These are phyloP conservation scores for Lepidurus packardi DNA, from an alignment of 1,140 invertebrate species.

Conservation along the genomic window DNA sequence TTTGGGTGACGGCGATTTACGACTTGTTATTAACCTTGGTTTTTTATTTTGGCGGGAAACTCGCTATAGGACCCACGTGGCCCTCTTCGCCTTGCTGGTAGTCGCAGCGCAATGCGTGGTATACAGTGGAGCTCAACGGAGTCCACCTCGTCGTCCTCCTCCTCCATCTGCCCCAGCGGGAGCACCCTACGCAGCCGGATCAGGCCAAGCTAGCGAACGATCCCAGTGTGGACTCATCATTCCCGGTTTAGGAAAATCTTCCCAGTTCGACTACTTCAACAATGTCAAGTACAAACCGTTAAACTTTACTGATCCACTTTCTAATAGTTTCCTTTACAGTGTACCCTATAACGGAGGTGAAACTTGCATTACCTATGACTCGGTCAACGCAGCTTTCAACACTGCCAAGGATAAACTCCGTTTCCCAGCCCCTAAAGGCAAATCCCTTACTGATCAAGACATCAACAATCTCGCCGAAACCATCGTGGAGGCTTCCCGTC, in stretches of 20 bases:
- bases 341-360: slow-evolving; percentile 23
- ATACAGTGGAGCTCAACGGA: not conserved
- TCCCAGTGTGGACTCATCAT: slow-evolving; percentile 40
- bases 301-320: not conserved
- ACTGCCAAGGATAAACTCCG: slow-evolving; percentile 21
- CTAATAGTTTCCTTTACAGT: not conserved
- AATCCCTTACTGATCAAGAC: slow-evolving; percentile 32
- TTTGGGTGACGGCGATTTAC: not conserved
- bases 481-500: slow-evolving; percentile 31
- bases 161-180: not conserved
- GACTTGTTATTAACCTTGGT: not conserved
- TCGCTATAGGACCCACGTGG: not conserved
- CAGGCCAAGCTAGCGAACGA: slow-evolving; percentile 26
- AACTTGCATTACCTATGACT: slow-evolving; percentile 33
- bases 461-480: slow-evolving; percentile 33
- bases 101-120: not conserved
- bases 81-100: not conserved
- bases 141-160: not conserved
- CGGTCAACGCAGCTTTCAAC: slow-evolving; percentile 33
- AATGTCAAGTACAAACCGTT: not conserved
- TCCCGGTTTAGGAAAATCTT: slow-evolving; percentile 40
- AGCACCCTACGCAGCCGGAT: not conserved
- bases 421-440: slow-evolving; percentile 29
- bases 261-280: slow-evolving; percentile 36
- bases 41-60: not conserved